Evolutionary conservation across 1,140 invertebrate species (phyloP).

Genomic region (Pseudomyrmex dendroicus): DNA sequence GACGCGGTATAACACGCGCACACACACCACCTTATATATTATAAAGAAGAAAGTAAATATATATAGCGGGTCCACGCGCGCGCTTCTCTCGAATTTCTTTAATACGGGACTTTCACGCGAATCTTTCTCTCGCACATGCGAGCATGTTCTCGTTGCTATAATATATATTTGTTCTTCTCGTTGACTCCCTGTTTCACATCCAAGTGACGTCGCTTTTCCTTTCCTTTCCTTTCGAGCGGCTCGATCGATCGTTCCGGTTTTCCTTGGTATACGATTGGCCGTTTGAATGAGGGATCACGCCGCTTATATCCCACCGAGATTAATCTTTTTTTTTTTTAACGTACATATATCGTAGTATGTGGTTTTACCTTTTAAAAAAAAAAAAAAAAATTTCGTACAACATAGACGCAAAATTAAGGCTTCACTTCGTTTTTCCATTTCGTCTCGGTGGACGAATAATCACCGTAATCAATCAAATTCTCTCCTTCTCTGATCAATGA

Average conservation of each 20-base stretch:
- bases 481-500: conserved; percentile 4
- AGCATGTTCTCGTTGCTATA: conserved; percentile 25
- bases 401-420: conserved; percentile 7
- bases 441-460: conserved; percentile 15
- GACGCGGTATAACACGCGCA: neutral
- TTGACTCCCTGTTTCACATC: neutral
- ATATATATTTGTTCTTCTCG: conserved; percentile 13
- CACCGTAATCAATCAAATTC: neutral
- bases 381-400: conserved; percentile 8
- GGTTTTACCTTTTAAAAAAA: neutral
- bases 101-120: neutral
- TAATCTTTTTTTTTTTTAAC: conserved; percentile 6
- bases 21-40: neutral
- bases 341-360: neutral
- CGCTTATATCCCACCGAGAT: conserved; percentile 41
- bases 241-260: neutral
- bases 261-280: neutral
- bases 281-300: neutral
- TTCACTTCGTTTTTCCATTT: conserved; percentile 15
- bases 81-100: conserved; percentile 22
- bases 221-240: neutral
- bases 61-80: conserved; percentile 41
- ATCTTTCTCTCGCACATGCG: neutral
- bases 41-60: neutral
- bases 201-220: neutral